These are phyloP conservation scores for Varanus komodoensis DNA, from an alignment of 2,113 vertebrate genomes.

Conservation along the genomic window DNA sequence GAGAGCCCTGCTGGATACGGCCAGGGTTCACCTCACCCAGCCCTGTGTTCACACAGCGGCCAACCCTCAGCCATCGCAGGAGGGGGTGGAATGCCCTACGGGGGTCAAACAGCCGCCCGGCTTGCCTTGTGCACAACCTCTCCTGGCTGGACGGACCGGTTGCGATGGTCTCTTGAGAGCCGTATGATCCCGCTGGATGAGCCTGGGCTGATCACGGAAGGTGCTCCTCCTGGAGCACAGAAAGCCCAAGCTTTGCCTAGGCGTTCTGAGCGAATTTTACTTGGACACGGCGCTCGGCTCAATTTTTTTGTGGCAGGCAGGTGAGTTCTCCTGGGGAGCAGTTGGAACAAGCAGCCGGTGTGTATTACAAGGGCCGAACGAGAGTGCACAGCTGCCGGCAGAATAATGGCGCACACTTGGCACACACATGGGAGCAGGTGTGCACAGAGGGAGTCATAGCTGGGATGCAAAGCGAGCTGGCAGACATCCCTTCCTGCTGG, in stretches of 20 bases:
- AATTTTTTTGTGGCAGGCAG: conserved; percentile 37
- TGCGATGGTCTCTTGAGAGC: not conserved
- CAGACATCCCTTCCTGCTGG: not conserved
- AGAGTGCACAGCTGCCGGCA: conserved; percentile 12
- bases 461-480: not conserved
- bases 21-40: no score
- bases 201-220: not conserved
- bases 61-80: not conserved
- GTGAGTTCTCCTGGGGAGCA: conserved; percentile 23
- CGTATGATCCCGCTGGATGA: not conserved
- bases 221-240: not conserved
- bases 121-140: not conserved
- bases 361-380: conserved; percentile 11
- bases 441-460: not conserved
- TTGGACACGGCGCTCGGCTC: not conserved
- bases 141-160: not conserved
- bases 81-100: not conserved
- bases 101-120: not conserved
- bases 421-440: not conserved
- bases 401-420: not conserved
- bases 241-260: not conserved
- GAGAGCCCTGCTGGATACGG: no score
- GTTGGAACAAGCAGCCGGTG: conserved; percentile 5
- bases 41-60: no score
- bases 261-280: not conserved